Percentiles rank a stretch among this genome's conserved stretches.
These are phyloP conservation scores for Nebria brevicollis DNA, from an alignment of 2,888 invertebrate genomes.

Conservation along the genomic window DNA sequence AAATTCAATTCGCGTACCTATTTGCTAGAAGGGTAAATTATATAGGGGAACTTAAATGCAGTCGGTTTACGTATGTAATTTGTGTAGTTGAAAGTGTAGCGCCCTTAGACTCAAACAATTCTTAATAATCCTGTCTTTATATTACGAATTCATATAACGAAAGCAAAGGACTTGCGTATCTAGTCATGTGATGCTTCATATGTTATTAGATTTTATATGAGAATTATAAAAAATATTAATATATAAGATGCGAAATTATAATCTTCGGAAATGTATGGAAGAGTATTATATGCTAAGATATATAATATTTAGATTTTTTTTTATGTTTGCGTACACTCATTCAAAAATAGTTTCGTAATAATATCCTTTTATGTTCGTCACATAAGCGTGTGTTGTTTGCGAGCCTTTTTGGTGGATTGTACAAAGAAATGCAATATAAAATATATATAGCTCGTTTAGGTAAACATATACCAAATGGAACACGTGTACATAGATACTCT, in stretches of 20 bases:
- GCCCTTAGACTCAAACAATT: background rate
- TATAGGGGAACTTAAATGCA: conserved; percentile 17
- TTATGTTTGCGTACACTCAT: background rate
- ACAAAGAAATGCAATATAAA: background rate
- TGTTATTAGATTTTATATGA: too few species aligned
- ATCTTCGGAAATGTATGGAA: background rate
- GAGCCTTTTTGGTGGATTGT: background rate
- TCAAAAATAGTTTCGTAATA: background rate
- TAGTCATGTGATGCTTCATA: too few species aligned
- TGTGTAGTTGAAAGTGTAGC: conserved; percentile 17
- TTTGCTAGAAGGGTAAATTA: conserved; percentile 18
- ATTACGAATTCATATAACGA: too few species aligned
- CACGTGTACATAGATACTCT: background rate
- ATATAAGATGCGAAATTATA: too few species aligned
- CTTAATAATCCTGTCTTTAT: too few species aligned
- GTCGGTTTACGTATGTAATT: conserved; percentile 40
- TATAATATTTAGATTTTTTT: background rate
- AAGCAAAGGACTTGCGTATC: too few species aligned
- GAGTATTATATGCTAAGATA: background rate
- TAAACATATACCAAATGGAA: background rate
- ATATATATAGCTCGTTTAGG: background rate
- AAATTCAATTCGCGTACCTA: conserved; percentile 42
- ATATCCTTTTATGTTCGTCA: background rate
- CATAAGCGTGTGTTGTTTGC: background rate
- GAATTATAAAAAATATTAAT: too few species aligned